Base-by-base conservation (phyloP, 2,113 vertebrate genomes). In the Athene noctua region DNA sequence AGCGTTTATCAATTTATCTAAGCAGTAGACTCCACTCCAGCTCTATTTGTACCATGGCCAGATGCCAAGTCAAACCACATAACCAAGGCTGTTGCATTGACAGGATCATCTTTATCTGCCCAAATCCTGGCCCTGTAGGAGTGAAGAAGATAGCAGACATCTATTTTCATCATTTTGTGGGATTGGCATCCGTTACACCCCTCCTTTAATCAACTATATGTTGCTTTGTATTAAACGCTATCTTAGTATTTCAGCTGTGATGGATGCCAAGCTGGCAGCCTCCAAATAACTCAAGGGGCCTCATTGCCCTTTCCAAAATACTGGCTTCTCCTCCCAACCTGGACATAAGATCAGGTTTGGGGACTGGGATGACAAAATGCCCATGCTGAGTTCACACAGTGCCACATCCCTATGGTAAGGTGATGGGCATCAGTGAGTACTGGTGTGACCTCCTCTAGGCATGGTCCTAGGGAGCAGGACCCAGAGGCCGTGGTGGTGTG, bases 131-230 rank as follows among this genome's bases (percentile, higher is more conserved):
- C 84, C 44, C 34, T 68, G 66, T 20, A 87, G 74, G 62, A 92
- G 90, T 47, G 30, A 72, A 94, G 80, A 80, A 19, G 15, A 61
- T 91, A 91, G 78, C 40, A 85, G 93, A 92, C 49, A 25, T 79
- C 78, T 96, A 40, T 94, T 95, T 96, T 88, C 62, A 62, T 80
- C 57, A 10, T 96, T 84, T 95, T 63, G 89, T 79, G 40, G 61
- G 66, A 30, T 10, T 95, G 89, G 89, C 87, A 90, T 46, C 44
- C 38, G 79, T 68, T 94, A 52, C 70, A 75, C 21, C 40, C 68
- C 65, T 91, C 61, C 55, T 94, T 90, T 95, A 95, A 96, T 95
- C 92, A 96, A 65, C 89, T 92, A 15, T 80, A 68, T 6, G 3
- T 72, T 95, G 65, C 61, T 87, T 94, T 91, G 73, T 47, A 20